These are phyloP conservation scores for Rhincodon typus DNA, from an alignment of 2,797 vertebrate species.

Conservation along the genomic window DNA sequence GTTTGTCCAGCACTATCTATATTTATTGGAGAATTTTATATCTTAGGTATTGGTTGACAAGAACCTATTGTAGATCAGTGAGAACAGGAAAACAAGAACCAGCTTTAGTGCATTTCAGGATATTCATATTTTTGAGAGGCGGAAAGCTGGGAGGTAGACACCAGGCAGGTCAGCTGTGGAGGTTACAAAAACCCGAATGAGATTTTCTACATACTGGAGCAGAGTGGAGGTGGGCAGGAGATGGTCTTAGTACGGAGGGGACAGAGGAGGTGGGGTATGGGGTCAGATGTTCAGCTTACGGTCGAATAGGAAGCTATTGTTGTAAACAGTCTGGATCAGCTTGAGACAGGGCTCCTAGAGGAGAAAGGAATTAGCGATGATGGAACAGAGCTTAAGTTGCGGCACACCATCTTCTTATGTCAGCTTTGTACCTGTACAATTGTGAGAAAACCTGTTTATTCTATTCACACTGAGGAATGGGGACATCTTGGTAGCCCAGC, in stretches of 20 bases:
- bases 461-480: not conserved
- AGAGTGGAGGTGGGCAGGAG: not conserved
- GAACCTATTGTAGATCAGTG: not conserved
- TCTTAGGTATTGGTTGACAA: not conserved
- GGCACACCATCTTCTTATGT: not conserved
- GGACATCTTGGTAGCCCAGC: not conserved
- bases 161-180: not conserved
- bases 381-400: not conserved
- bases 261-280: not conserved
- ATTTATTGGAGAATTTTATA: not conserved
- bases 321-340: not conserved
- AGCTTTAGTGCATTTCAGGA: not conserved
- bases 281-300: not conserved
- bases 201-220: not conserved
- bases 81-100: not conserved
- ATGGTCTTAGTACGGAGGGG: too few species aligned
- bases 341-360: not conserved
- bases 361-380: not conserved
- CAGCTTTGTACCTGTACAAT: not conserved
- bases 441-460: not conserved
- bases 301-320: not conserved
- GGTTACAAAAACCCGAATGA: not conserved
- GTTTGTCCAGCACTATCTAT: too few species aligned
- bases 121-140: not conserved
- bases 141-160: not conserved